Evolutionary conservation across 2,797 vertebrate genomes (phyloP).

Genomic region (Neoniphon sammara): DNA sequence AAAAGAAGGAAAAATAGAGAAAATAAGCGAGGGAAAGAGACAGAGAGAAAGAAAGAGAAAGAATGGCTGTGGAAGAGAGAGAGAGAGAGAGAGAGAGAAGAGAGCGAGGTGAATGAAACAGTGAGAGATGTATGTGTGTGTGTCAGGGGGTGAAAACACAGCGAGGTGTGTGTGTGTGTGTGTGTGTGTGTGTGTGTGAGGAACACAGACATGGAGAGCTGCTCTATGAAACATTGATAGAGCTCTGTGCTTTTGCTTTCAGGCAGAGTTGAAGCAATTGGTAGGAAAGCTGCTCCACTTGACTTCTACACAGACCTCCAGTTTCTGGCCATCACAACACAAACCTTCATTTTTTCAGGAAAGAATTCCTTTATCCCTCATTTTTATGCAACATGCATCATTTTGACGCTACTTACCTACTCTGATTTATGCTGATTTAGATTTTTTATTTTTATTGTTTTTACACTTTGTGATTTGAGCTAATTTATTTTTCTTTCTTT

Average conservation of each 20-base stretch:
- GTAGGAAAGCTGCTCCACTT: not conserved
- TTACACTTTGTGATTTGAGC: too few species aligned
- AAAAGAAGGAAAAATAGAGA: not conserved
- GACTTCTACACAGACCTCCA: not conserved
- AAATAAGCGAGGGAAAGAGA: not conserved
- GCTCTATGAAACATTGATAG: slow-evolving; percentile 55
- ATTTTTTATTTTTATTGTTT: too few species aligned
- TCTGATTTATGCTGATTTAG: too few species aligned
- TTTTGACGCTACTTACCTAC: too few species aligned
- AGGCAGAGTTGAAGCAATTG: not conserved
- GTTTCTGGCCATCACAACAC: too few species aligned
- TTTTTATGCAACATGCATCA: too few species aligned
- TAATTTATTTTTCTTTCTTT: too few species aligned
- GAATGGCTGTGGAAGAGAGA: slow-evolving; percentile 10
- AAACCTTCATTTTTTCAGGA: too few species aligned
- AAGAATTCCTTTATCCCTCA: too few species aligned
- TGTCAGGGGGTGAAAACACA: slow-evolving; percentile 51
- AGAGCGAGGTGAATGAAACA: slow-evolving; percentile 4
- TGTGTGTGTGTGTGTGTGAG: slow-evolving; percentile 5
- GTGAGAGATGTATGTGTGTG: slow-evolving; percentile 39
- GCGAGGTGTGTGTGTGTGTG: not conserved
- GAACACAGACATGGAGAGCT: slow-evolving; percentile 20
- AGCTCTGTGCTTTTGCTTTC: slow-evolving; percentile 12
- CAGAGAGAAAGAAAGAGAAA: slow-evolving; percentile 1
- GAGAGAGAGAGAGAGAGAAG: slow-evolving; percentile 6